Evolutionary conservation across 2,888 invertebrate genomes (phyloP), one percentile per base, ranked within the genome.

Genomic region (Charanyca ferruginea): DNA sequence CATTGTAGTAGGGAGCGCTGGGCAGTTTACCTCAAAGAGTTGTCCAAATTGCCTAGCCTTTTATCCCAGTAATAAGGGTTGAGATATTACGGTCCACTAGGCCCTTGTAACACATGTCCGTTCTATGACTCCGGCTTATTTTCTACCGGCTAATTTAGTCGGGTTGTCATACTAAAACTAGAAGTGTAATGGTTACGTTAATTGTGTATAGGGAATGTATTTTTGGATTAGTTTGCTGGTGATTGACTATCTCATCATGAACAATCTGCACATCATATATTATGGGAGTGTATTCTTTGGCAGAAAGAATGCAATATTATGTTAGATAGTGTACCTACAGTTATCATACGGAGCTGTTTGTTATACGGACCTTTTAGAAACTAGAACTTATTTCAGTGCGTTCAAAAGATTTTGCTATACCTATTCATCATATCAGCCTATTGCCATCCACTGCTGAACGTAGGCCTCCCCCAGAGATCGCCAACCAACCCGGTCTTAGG

Each of bases 61-160:
- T 77, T 80, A 83, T 77, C 74, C 74, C 54, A 48, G 80, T 69
- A 82, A 80, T 81, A 83, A 76, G 78, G 87, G 83, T 83, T 81
- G 83, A 85, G 85, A 86, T 88, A 88, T 89, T 84, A 86, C 82
- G 87, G 89, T 87, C 79, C 77, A 81, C 73, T 81, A 77, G 47
- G 55, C 67, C 69, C 81, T 73, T 83, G 83, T 82, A 84, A 82
- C 86, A 87, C 77, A 71, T 85, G 83, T 79, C 80, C 63, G 66
- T 79, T 72, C 71, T 79, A 71, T 64, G 71, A 76, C 64, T 68
- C 66, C 41, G 28, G 60, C 66, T 81, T 74, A 77, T 73, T 69
- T 65, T 47, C 53, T 53, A 67, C 61, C 41, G 35, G 63, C 72
- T 79, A 74, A 77, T 74, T 73, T 77, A 58, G 60, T 61, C 57